Conservation (phyloP, 2,113 vertebrate genomes). For the Argyrosomus japonicus region DNA sequence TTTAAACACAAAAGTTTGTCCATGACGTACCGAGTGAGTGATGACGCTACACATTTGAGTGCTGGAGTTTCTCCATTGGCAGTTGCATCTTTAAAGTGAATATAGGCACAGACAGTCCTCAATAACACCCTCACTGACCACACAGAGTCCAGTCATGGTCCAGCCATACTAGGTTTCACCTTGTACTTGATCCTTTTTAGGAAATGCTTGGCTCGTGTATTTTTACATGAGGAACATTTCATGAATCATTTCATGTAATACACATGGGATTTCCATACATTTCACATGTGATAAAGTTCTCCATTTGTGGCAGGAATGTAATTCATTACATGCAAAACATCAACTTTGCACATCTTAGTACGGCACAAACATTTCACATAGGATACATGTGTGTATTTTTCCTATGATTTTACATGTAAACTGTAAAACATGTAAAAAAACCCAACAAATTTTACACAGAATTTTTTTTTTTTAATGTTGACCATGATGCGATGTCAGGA, state of each 20-base stretch:
- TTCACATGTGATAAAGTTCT: neutral
- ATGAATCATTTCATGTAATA: neutral
- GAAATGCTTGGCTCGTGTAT: neutral
- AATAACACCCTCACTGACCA: neutral
- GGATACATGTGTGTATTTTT: neutral
- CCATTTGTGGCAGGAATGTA: neutral
- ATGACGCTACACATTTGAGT: neutral
- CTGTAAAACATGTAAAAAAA: no score
- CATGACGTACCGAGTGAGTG: neutral
- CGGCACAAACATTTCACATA: neutral
- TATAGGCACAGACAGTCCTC: neutral
- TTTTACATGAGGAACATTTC: neutral
- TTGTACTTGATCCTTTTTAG: neutral
- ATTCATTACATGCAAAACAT: neutral
- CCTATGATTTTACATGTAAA: neutral
- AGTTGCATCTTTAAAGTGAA: neutral
- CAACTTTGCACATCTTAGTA: neutral
- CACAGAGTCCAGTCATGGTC: neutral
- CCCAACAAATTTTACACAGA: neutral
- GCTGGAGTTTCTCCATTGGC: neutral
- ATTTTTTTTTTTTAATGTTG: neutral
- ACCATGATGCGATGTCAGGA: neutral
- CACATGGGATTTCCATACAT: neutral
- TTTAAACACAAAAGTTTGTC: neutral
- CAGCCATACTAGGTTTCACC: neutral